Evolutionary conservation across 2,113 vertebrate species (phyloP), one percentile per base, ranked within the genome.

Genomic region (Ophthalmotilapia sp.): DNA sequence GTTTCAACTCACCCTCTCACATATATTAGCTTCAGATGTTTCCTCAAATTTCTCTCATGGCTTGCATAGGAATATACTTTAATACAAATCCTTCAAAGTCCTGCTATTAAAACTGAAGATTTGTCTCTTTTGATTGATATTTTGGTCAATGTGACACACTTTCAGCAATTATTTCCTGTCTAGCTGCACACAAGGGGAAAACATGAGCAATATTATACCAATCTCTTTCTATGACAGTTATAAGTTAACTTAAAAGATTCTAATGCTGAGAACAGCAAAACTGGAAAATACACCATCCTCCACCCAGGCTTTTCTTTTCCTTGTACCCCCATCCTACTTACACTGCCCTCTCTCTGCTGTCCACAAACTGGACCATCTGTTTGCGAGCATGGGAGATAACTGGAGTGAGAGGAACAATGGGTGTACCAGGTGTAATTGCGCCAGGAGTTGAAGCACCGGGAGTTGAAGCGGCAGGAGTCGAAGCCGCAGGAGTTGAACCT

Each of bases 311-410:
- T 51, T 77, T 51, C 23, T 12, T n/a, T 58, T 12, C 33, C 60
- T 55, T 51, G 58, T 17, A 82, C 17, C 23, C 14, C 31, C 15
- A 77, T 12, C 55, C 15, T 77, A 23, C 17, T 93, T 88, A 96
- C 79, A 95, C 92, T 4, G 81, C 81, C 42, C 94, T 94, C 81
- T 96, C 95, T 88, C 79, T 87, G 23, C 86, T 90, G 85, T 87
- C 94, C 42, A 95, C 91, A 86, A 92, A 90, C 93, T 95, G 95
- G 56, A 95, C 94, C 11, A 95, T 86, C 87, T 96, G 95, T 93
- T 95, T 96, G 70, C 94, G 92, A 87, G 93, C 94, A 1, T 95
- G 95, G 53, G 94, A 87, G 33, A 95, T 90, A 79, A 94, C 89
- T 49, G 94, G 94, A 84, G 92, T 95, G 80, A 96, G 92, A n/a